Conservation (phyloP, 2,888 invertebrate species). For the Scaptomyza cyrtandrae region DNA sequence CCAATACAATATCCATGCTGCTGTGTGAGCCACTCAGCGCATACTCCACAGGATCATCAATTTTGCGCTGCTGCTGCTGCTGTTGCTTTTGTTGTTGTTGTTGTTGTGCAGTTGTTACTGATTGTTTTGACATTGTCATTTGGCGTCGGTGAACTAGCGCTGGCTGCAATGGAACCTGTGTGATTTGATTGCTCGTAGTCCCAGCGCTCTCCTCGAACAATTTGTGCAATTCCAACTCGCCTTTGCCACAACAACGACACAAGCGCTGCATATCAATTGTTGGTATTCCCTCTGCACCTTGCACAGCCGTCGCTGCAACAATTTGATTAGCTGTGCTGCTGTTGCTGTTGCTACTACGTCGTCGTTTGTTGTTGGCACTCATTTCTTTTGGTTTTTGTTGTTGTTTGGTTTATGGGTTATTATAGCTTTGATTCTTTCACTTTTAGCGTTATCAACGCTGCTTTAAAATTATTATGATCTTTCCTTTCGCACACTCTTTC, state of each 20-base stretch:
- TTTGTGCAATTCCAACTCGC: conserved; percentile 51
- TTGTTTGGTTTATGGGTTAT: conserved; percentile 11
- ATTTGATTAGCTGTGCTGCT: conserved; percentile 29
- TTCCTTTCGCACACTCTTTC: conserved; percentile 24
- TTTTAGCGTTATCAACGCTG: conserved; percentile 29
- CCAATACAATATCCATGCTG: conserved; percentile 65
- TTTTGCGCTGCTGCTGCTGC: conserved; percentile 44
- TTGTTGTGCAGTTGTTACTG: conserved; percentile 11
- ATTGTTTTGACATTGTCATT: background rate
- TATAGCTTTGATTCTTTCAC: conserved; percentile 37
- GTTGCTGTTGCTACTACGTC: conserved; percentile 31
- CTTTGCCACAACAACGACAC: conserved; percentile 67
- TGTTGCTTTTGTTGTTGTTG: conserved; percentile 14
- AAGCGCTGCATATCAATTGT: conserved; percentile 52
- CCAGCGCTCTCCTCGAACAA: conserved; percentile 48
- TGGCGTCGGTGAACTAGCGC: conserved; percentile 26
- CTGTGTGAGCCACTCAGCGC: conserved; percentile 61
- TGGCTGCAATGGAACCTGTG: conserved; percentile 13
- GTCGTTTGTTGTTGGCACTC: conserved; percentile 48
- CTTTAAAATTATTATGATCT: conserved; percentile 10
- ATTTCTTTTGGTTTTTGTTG: conserved; percentile 29
- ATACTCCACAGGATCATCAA: conserved; percentile 69
- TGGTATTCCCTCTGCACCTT: conserved; percentile 7
- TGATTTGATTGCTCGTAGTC: conserved; percentile 1
- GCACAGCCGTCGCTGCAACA: conserved; percentile 10